Percentiles rank a stretch among this genome's conserved stretches.
phyloP scores from a whole-genome alignment of 2,888 invertebrate species.

The Xanthia togata region DNA sequence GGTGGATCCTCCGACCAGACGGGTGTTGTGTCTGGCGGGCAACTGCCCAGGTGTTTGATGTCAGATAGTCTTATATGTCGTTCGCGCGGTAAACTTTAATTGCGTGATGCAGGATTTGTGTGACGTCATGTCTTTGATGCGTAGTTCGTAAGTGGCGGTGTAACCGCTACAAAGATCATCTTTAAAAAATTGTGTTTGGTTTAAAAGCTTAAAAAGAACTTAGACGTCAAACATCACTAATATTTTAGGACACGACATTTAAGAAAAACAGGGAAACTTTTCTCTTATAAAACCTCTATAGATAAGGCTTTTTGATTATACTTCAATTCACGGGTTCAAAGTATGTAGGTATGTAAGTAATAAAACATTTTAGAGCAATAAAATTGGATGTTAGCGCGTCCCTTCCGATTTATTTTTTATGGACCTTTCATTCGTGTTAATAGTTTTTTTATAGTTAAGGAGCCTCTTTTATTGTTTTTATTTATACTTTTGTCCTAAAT shows the following conservation, averaged over 20 bases:
- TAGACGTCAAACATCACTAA: not conserved
- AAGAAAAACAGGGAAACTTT: not conserved
- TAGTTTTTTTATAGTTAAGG: slow-evolving; percentile 30
- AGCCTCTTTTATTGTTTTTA: slow-evolving; percentile 12
- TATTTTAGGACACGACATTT: not conserved
- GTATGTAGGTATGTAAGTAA: not conserved
- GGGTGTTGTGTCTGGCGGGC: too few relatives aligned
- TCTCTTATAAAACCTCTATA: too few relatives aligned
- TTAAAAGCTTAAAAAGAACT: not conserved
- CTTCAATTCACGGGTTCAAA: slow-evolving; percentile 22
- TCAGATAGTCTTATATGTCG: too few relatives aligned
- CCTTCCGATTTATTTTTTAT: slow-evolving; percentile 33
- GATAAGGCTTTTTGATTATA: slow-evolving; percentile 1
- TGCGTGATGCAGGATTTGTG: too few relatives aligned
- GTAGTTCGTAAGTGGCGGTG: too few relatives aligned
- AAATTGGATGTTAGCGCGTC: slow-evolving; percentile 18
- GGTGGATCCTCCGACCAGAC: too few relatives aligned
- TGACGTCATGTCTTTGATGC: too few relatives aligned
- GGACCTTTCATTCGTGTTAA: slow-evolving; percentile 28
- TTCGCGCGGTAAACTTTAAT: too few relatives aligned
- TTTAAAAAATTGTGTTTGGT: not conserved
- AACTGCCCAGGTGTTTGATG: too few relatives aligned
- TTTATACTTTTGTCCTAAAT: slow-evolving; percentile 8
- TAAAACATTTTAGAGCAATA: slow-evolving; percentile 40
- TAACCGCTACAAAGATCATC: too few relatives aligned